Conservation (phyloP, 1,140 invertebrate genomes). For the Drosophila ananassae region DNA sequence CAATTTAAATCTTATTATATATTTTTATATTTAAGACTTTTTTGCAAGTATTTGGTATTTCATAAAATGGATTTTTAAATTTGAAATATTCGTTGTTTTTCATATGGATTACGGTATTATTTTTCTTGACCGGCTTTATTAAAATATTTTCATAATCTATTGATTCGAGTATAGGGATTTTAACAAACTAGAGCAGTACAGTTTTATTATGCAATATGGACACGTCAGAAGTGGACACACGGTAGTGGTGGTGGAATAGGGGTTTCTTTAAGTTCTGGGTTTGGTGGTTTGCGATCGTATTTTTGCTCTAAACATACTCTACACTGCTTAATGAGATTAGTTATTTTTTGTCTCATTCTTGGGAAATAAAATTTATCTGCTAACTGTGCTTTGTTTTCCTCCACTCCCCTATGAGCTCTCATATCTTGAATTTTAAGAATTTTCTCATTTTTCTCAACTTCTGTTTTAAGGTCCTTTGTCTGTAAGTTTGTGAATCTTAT, state of each 20-base stretch:
- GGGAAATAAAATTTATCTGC: not conserved
- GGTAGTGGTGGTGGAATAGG: too few species aligned
- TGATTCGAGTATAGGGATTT: not conserved
- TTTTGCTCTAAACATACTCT: not conserved
- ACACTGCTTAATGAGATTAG: not conserved
- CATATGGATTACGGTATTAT: not conserved
- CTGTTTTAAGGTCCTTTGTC: not conserved
- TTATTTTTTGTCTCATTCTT: not conserved
- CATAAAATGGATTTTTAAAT: too few species aligned
- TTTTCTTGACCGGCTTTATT: not conserved
- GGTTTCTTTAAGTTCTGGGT: too few species aligned
- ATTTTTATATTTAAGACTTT: too few species aligned
- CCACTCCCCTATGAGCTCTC: not conserved
- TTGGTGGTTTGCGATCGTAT: too few species aligned
- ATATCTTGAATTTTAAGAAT: not conserved
- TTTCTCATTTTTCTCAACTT: not conserved
- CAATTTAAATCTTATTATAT: too few species aligned
- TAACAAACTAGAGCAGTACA: not conserved
- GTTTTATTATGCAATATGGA: conserved; percentile 1
- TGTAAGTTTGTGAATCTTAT: not conserved
- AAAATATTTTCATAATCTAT: not conserved
- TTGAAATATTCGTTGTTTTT: not conserved
- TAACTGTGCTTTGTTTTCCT: not conserved
- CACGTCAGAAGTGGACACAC: not conserved
- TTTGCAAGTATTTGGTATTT: too few species aligned